A percentile compares a stretch with the other conserved stretches of the same genome.
These are phyloP conservation scores for Camelus bactrianus DNA, from an alignment of 2,113 vertebrate species.

Conservation along the genomic window DNA sequence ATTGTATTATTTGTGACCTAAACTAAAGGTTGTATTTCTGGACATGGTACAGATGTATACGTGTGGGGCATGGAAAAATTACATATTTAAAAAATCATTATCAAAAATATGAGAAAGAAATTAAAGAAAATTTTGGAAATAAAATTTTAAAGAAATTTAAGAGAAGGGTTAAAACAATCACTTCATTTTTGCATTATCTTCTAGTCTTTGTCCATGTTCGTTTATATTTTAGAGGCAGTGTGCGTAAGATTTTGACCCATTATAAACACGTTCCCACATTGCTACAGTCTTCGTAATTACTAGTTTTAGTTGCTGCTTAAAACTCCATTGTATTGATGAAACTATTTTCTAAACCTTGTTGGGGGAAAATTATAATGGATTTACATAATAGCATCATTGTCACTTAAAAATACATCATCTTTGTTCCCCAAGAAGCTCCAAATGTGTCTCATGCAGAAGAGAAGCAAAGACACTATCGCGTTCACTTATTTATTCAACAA, in stretches of 20 bases:
- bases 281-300: not conserved
- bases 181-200: slow-evolving; percentile 13
- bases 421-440: not conserved
- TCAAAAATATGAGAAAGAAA: not conserved
- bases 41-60: not conserved
- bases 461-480: not conserved
- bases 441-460: not conserved
- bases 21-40: not conserved
- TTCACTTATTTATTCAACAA: not conserved
- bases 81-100: not conserved
- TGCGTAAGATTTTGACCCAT: not conserved
- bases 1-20: not conserved
- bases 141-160: not conserved
- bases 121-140: not conserved
- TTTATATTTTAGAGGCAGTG: not conserved
- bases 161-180: not conserved
- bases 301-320: slow-evolving; percentile 32
- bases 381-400: not conserved
- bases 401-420: slow-evolving; percentile 12
- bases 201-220: not conserved
- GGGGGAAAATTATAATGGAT: not conserved
- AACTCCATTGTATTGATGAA: not conserved
- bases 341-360: slow-evolving; percentile 42
- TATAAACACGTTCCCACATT: not conserved
- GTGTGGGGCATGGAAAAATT: not conserved